Base-by-base conservation (phyloP, 2,888 invertebrate species). In the Camptogramma bilineatum region DNA sequence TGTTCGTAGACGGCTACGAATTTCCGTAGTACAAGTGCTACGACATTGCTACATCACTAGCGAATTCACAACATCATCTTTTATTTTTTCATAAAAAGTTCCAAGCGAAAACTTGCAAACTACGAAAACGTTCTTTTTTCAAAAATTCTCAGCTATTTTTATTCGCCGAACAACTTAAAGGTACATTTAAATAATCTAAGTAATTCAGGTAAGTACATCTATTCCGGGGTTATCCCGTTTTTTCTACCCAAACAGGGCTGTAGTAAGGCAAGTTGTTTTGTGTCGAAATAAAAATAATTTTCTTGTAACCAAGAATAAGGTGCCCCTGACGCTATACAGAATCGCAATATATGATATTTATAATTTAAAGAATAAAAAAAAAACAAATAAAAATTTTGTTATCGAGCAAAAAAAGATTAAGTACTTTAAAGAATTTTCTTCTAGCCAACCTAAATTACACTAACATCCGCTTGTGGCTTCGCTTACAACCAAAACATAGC, bases 111-210 rank as follows among this genome's bases (percentile, higher is more conserved):
- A 24, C 16, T 31, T 46, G 48, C 24, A 21, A 46, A 17, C 13
- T 39, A 50, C 28, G 18, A 55, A 59, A 63, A 47, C 56, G 53
- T 48, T 48, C 18, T 44, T 18, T 48, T 47, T 57, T 63, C 58
- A 54, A n/a, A n/a, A n/a, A 60, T 64, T 64, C 60, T 39, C 58
- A 28, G 62, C 61, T 64, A 68, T 64, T 62, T 65, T 52, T 58
- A 66, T 64, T 52, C 64, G 10, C 51, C 61, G 55, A 59, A 66
- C 66, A 68, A 67, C 58, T 67, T 63, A 60, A 66, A 64, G 54
- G 18, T 28, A 64, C 64, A 68, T 72, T 72, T 68, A 64, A 68
- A 70, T 72, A 70, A 72, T 68, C 65, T 68, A 42, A 70, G 65
- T 65, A 72, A 68, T 72, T 69, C 66, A 59, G 60, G 52, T n/a